Evolutionary conservation across 53 echinoderm and acorn worm species (phyloP).

Genomic region (Echinometra lucunter): DNA sequence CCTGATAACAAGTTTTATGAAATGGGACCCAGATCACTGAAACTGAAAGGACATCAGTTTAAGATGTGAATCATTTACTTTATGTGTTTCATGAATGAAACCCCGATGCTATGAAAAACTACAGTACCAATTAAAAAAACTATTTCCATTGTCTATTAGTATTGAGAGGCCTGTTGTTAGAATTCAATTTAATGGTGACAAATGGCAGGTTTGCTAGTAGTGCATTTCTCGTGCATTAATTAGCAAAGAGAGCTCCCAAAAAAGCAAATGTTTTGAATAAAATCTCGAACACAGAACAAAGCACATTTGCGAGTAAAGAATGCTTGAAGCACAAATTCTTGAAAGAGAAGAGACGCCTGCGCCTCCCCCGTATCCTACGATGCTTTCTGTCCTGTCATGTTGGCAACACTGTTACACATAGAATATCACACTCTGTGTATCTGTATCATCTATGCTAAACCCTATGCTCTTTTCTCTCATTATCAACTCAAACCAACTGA

Average conservation of each 20-base stretch:
- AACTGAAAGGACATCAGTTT: neutral
- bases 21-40: too few relatives aligned
- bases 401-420: neutral
- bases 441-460: neutral
- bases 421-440: neutral
- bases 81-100: neutral
- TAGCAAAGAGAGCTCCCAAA: neutral
- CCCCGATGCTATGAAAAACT: neutral
- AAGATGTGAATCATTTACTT: neutral
- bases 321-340: neutral
- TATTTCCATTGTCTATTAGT: neutral
- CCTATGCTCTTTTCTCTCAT: neutral
- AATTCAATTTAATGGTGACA: neutral
- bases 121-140: neutral
- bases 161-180: neutral
- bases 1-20: too few relatives aligned
- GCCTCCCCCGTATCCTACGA: neutral
- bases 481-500: neutral
- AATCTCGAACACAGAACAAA: neutral
- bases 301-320: neutral
- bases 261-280: neutral
- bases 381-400: neutral
- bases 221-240: neutral
- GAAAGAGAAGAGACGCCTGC: constrained; percentile 6
- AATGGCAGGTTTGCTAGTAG: neutral